Conservation (phyloP, 2,797 vertebrate species). For the Aplochiton taeniatus region DNA sequence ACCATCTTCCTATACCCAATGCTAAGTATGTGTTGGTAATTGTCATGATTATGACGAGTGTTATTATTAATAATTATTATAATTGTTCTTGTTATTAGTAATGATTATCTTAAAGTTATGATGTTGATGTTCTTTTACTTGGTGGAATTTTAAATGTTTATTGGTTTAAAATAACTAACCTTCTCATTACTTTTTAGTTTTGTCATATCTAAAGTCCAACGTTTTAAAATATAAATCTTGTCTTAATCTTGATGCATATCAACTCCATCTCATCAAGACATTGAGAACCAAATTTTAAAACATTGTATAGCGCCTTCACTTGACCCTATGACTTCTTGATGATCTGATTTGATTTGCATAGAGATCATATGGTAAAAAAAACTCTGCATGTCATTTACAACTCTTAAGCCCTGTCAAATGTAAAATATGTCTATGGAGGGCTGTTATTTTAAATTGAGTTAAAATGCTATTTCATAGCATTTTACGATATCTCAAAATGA, state of each 20-base stretch:
- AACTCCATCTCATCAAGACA: slow-evolving; percentile 76
- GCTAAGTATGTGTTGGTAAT: slow-evolving; percentile 78
- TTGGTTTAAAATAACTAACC: slow-evolving; percentile 81
- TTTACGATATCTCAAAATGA: slow-evolving; percentile 13
- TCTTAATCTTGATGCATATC: slow-evolving; percentile 74
- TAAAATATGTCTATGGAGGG: neutral
- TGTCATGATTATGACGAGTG: slow-evolving; percentile 83
- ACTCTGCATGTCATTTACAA: neutral
- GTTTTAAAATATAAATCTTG: slow-evolving; percentile 67
- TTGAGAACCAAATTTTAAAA: slow-evolving; percentile 66
- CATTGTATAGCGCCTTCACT: slow-evolving; percentile 69
- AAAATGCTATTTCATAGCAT: slow-evolving; percentile 31
- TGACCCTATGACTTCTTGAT: slow-evolving; percentile 67
- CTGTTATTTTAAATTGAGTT: no score
- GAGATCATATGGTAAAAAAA: neutral
- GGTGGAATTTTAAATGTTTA: slow-evolving; percentile 82
- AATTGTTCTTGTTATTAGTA: slow-evolving; percentile 85
- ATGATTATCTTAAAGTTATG: slow-evolving; percentile 78
- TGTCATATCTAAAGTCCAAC: slow-evolving; percentile 70
- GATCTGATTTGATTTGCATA: slow-evolving; percentile 65
- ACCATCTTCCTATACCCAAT: slow-evolving; percentile 85
- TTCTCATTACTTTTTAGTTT: slow-evolving; percentile 71
- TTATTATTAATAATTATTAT: slow-evolving; percentile 84
- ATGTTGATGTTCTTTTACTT: slow-evolving; percentile 83
- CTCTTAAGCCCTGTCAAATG: slow-evolving; percentile 61